phyloP scores from a whole-genome alignment of 1,140 invertebrate species.

The Hesperophylax magnus region DNA sequence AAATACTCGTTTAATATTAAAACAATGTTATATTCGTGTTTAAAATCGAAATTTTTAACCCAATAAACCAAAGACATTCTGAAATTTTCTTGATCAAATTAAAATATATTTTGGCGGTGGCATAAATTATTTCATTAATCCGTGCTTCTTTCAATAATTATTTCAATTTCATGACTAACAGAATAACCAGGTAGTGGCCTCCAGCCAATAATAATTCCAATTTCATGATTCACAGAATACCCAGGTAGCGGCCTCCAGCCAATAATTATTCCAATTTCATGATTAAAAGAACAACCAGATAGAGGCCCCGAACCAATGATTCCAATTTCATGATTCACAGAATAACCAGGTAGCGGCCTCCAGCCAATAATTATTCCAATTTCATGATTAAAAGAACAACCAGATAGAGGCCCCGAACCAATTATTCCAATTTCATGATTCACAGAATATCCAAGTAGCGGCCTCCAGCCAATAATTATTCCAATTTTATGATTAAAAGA shows the following conservation, averaged over 20 bases:
- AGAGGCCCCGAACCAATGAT: not conserved
- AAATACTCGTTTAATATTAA: not conserved
- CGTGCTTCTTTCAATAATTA: conserved; percentile 4
- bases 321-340: conserved; percentile 1
- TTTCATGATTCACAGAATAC: not conserved
- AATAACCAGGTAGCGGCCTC: not conserved
- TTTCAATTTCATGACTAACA: not conserved
- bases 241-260: not conserved
- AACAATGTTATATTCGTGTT: not conserved
- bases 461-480: too few relatives aligned
- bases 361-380: conserved; percentile 7
- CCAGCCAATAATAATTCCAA: not conserved
- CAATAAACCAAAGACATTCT: conserved; percentile 3
- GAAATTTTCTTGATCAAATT: not conserved
- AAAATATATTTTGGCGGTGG: not conserved
- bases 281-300: not conserved
- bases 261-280: conserved; percentile 13
- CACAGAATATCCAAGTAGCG: not conserved
- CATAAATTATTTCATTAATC: not conserved
- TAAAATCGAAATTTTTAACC: not conserved
- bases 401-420: not conserved
- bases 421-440: conserved; percentile 2
- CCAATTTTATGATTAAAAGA: too few relatives aligned
- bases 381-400: conserved; percentile 1
- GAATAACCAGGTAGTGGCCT: not conserved